phyloP scores from a whole-genome alignment of 2,113 vertebrate species.

The Gasterosteus aculeatus region DNA sequence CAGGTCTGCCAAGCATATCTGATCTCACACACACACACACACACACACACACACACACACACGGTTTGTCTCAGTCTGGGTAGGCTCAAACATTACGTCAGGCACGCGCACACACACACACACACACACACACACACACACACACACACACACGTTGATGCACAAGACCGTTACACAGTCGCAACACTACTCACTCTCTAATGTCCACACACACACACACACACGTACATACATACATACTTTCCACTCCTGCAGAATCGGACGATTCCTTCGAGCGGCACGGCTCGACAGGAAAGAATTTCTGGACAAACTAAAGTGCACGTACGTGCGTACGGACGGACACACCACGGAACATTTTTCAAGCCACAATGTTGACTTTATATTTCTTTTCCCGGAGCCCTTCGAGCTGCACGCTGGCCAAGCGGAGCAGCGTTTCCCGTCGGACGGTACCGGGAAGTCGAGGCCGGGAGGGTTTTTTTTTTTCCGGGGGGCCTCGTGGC shows the following conservation, averaged over 20 bases:
- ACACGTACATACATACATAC: conserved; percentile 38
- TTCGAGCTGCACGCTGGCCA: conserved; percentile 52
- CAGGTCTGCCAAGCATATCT: conserved; percentile 50
- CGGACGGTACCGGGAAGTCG: conserved; percentile 49
- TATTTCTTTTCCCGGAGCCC: conserved; percentile 65
- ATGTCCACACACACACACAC: conserved; percentile 25
- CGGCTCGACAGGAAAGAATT: conserved; percentile 58
- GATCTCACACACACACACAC: conserved; percentile 31
- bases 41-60: conserved; percentile 21
- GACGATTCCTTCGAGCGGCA: conserved; percentile 66
- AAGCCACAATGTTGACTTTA: conserved; percentile 79
- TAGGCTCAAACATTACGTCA: conserved; percentile 77
- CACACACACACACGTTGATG: conserved; percentile 22
- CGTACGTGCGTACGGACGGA: neutral
- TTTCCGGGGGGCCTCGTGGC: conserved; percentile 28
- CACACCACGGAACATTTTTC: conserved; percentile 75
- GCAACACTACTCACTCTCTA: conserved; percentile 31
- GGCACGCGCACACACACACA: conserved; percentile 31
- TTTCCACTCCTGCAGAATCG: conserved; percentile 71
- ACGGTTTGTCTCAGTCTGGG: conserved; percentile 66
- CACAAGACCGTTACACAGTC: conserved; percentile 15
- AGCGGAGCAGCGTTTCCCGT: conserved; percentile 64
- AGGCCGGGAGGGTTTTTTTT: conserved; percentile 15
- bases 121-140: conserved; percentile 35
- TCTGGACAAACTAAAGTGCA: conserved; percentile 71